Base-by-base conservation (phyloP, 2,888 invertebrate species). In the Nomada ruficornis region DNA sequence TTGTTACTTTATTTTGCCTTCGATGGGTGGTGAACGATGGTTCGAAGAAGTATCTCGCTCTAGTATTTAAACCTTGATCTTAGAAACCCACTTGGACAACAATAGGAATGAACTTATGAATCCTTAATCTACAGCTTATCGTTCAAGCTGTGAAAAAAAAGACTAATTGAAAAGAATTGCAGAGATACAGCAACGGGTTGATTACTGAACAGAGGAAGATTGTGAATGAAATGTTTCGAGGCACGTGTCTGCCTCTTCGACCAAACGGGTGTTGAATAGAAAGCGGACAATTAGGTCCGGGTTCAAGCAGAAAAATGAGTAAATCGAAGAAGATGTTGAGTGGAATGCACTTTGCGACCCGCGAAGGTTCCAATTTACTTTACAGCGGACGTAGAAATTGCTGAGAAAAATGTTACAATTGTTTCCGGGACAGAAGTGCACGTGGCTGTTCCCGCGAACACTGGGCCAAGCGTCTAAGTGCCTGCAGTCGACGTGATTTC, bases 381-480 rank as follows among this genome's bases (percentile, higher is more conserved):
- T 13, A 11, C 42, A 4, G 18, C 42, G 18, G 23, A 72, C 23
- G 52, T 10, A 59, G 26, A 3, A 44, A n/a, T 55, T 18, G n/a
- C 13, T 18, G 15, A 50, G n/a, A 29, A 36, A 20, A 44, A 52
- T 52, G 54, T 26, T 42, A 4, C 11, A 52, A 62, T 70, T 54
- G 57, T 15, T 50, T 69, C n/a, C 52, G 11, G 72, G 60, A 62
- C 59, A 15, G 60, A 72, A 57, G 72, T 72, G 77, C 73, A 71
- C 73, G 71, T 65, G 83, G 44, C 69, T 67, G 44, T 77, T 64
- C 59, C 50, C 69, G 76, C 70, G 59, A 57, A 70, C 68, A 82
- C 87, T 84, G 71, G 74, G 3, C 26, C 20, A 77, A 77, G 77
- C 77, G 77, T 84, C 63, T 62, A 67, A 77, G 64, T 75, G 65